phyloP scores from a whole-genome alignment of 2,113 vertebrate species.

The Aramus guarauna region DNA sequence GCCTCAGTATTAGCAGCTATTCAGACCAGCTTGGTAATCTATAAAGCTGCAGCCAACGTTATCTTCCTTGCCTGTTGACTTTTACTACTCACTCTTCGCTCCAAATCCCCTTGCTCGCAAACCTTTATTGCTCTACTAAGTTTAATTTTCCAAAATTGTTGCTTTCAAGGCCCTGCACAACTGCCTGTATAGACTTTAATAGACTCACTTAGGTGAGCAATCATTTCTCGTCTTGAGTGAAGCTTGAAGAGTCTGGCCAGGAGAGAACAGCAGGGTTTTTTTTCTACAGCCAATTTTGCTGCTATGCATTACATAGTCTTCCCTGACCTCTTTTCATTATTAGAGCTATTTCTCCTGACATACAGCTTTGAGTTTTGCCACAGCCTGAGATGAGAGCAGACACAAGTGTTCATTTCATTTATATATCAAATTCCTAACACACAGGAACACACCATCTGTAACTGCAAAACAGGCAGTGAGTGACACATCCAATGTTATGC shows the following conservation, averaged over 20 bases:
- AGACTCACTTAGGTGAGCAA: neutral
- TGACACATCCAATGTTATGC: neutral
- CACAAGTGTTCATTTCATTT: neutral
- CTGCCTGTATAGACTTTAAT: neutral
- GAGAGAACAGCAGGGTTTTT: neutral
- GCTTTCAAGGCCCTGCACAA: neutral
- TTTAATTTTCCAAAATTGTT: neutral
- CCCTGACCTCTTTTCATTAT: neutral
- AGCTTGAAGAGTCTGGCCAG: neutral
- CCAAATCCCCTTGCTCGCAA: neutral
- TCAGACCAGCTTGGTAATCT: neutral
- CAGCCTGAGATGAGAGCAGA: neutral
- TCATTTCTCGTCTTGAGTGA: neutral
- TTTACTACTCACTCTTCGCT: neutral
- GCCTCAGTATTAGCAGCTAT: neutral
- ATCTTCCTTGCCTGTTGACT: neutral
- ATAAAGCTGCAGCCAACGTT: neutral
- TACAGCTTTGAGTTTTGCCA: neutral
- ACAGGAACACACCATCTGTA: accelerated
- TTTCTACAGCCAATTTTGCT: neutral
- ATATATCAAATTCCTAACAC: neutral
- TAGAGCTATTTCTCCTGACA: neutral
- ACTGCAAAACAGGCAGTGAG: neutral
- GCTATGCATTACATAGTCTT: neutral
- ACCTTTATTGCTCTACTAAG: neutral